Percentiles rank a stretch among this genome's conserved stretches.
Evolutionary conservation across 2,113 vertebrate species (phyloP).

Genomic region (Tor tambroides): DNA sequence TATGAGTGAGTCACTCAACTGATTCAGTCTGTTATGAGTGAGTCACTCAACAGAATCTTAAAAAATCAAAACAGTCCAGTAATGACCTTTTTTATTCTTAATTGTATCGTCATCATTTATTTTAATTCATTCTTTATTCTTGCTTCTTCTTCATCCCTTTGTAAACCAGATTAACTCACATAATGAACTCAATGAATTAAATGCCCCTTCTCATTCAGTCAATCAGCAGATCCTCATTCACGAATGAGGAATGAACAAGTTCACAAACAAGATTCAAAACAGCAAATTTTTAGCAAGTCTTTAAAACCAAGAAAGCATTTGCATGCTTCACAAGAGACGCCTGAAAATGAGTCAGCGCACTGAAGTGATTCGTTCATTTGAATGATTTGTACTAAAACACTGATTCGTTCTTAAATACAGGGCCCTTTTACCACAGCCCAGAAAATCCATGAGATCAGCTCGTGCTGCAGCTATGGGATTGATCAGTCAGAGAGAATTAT

Average conservation of each 20-base stretch:
- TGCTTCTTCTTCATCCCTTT: not conserved
- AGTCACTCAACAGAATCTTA: too few relatives aligned
- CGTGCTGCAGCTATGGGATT: not conserved
- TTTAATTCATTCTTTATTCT: too few relatives aligned
- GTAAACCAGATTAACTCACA: not conserved
- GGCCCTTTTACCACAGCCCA: not conserved
- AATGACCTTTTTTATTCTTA: not conserved
- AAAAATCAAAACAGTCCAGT: too few relatives aligned
- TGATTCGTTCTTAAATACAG: not conserved
- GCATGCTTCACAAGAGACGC: not conserved
- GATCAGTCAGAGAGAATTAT: conserved; percentile 5
- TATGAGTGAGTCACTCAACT: too few relatives aligned
- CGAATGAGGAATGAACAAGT: not conserved
- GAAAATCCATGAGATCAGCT: conserved; percentile 12
- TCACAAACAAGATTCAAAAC: not conserved
- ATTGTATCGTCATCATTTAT: not conserved
- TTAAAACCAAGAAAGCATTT: not conserved
- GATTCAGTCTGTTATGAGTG: too few relatives aligned
- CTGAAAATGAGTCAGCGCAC: not conserved
- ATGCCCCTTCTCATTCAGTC: not conserved
- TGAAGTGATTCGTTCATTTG: not conserved
- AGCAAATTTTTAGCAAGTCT: too few relatives aligned
- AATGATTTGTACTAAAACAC: not conserved
- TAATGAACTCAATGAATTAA: not conserved
- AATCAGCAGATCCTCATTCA: not conserved